These are phyloP conservation scores for Calephelis virginiensis DNA, from an alignment of 1,140 invertebrate genomes.

Conservation along the genomic window DNA sequence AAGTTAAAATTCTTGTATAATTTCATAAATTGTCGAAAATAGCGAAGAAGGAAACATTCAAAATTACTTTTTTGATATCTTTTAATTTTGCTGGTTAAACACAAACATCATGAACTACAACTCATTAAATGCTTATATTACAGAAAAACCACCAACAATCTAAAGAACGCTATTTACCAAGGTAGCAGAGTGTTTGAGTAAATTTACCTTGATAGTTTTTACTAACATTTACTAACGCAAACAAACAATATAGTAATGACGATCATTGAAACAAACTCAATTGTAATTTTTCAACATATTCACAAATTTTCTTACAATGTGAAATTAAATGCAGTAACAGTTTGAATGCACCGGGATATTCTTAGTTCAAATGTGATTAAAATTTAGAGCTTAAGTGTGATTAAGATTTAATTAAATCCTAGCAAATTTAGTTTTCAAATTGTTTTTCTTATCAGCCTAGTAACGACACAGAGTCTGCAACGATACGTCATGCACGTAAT, in stretches of 20 bases:
- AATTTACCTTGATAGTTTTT: slow-evolving; percentile 25
- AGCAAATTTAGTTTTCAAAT: too few relatives aligned
- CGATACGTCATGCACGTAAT: too few relatives aligned
- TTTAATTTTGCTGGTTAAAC: not conserved
- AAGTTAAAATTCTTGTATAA: not conserved
- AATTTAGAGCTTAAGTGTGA: too few relatives aligned
- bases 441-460: too few relatives aligned
- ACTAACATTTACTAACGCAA: not conserved
- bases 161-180: slow-evolving; percentile 73
- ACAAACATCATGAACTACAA: not conserved
- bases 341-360: too few relatives aligned
- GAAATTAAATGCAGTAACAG: too few relatives aligned
- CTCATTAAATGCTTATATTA: slow-evolving; percentile 39
- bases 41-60: not conserved
- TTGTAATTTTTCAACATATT: too few relatives aligned
- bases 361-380: too few relatives aligned
- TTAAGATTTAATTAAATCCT: too few relatives aligned
- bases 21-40: not conserved
- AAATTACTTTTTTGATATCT: not conserved
- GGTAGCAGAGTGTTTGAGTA: slow-evolving; percentile 66
- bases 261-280: too few relatives aligned
- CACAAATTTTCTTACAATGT: too few relatives aligned
- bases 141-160: slow-evolving; percentile 74
- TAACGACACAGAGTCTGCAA: too few relatives aligned
- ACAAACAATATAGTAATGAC: not conserved